Conservation (phyloP, 2,113 vertebrate species). For the Fulica atra region DNA sequence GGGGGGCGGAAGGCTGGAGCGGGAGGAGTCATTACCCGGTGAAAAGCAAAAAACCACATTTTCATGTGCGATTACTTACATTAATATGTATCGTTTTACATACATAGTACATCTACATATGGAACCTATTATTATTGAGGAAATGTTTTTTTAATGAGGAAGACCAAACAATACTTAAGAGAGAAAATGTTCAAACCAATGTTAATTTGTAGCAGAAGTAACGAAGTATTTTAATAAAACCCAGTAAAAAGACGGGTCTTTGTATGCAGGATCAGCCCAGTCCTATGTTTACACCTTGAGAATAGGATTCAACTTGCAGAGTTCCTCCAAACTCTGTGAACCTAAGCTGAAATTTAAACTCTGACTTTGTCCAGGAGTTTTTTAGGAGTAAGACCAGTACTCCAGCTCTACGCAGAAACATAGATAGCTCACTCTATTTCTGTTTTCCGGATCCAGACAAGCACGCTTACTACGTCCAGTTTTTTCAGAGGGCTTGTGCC, state of each 20-base stretch:
- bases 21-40: slow-evolving; percentile 10
- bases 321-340: background rate
- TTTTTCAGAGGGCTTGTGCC: background rate
- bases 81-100: slow-evolving; percentile 43
- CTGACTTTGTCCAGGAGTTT: background rate
- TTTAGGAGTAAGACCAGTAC: background rate
- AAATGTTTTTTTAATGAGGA: slow-evolving; percentile 66
- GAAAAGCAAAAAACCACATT: slow-evolving; percentile 34
- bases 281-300: background rate
- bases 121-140: slow-evolving; percentile 54
- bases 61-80: slow-evolving; percentile 2
- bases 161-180: slow-evolving; percentile 58
- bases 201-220: slow-evolving; percentile 49
- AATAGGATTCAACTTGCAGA: rapidly evolving
- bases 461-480: background rate
- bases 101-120: slow-evolving; percentile 5
- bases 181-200: slow-evolving; percentile 57
- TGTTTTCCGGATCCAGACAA: background rate
- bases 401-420: background rate
- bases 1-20: background rate
- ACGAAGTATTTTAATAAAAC: slow-evolving; percentile 43
- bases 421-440: background rate
- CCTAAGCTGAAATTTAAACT: background rate
- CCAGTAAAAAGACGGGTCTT: background rate
- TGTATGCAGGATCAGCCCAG: background rate